A percentile compares a stretch with the other conserved stretches of the same genome.
phyloP scores from a whole-genome alignment of 1,140 invertebrate genomes.

The Penaeus vannamei region DNA sequence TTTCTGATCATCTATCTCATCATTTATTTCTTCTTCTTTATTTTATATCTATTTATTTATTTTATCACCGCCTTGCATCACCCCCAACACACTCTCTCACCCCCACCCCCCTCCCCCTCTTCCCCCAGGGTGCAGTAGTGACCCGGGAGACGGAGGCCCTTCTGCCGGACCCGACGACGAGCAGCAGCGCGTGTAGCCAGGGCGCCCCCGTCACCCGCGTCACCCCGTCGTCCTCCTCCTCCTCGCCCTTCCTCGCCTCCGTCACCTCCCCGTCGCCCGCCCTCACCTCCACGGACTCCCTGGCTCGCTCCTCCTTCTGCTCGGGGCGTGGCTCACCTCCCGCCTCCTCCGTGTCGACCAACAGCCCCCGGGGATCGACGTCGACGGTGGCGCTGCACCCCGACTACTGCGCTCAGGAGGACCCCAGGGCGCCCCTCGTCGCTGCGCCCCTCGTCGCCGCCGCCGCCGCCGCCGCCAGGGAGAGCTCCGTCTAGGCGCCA shows the following conservation, averaged over 20 bases:
- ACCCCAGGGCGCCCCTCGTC: background rate
- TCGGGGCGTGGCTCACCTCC: background rate
- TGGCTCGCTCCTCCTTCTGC: constrained; percentile 7
- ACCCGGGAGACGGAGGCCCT: constrained; percentile 8
- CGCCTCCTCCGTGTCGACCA: background rate
- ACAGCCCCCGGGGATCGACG: background rate
- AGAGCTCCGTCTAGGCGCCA: constrained; percentile 18
- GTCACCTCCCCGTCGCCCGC: background rate
- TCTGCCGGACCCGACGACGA: background rate
- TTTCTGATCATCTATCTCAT: background rate
- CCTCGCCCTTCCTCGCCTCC: background rate
- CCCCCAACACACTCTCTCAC: background rate
- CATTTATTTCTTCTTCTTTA: background rate
- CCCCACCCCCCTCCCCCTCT: background rate
- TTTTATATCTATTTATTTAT: background rate
- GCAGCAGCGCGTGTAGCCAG: no score
- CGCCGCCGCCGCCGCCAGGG: constrained; percentile 8
- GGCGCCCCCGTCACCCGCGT: no score
- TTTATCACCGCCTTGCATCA: background rate
- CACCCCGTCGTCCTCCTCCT: no score
- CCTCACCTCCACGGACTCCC: constrained; percentile 3
- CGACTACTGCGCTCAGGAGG: background rate
- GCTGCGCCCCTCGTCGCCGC: background rate
- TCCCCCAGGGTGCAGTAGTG: background rate
- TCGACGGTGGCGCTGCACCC: constrained; percentile 34